Percentiles rank a stretch among this genome's conserved stretches.
Conservation (phyloP, 2,888 invertebrate genomes). For the Corythucha ciliata region DNA sequence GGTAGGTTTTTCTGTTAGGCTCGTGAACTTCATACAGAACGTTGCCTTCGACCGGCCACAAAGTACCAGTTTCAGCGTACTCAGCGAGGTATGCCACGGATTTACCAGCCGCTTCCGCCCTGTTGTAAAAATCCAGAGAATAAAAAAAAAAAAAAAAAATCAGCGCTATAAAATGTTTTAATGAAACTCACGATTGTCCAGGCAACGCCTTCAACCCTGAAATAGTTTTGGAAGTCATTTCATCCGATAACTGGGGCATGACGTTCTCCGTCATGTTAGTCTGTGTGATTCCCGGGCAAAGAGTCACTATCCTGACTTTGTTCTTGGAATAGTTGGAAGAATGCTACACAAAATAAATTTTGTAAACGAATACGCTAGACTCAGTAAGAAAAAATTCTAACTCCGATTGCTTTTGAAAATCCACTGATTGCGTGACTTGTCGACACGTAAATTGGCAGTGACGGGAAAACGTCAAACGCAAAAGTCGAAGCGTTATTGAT, state of each 20-base stretch:
- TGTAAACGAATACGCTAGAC: background rate
- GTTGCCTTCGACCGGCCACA: slow-evolving; percentile 40
- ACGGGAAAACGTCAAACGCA: slow-evolving; percentile 47
- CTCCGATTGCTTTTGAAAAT: slow-evolving; percentile 37
- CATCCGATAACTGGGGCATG: slow-evolving; percentile 16
- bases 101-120: slow-evolving; percentile 33
- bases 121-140: slow-evolving; percentile 12
- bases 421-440: slow-evolving; percentile 46
- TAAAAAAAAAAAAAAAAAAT: background rate
- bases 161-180: background rate
- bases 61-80: slow-evolving; percentile 39
- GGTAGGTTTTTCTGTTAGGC: slow-evolving; percentile 19
- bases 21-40: slow-evolving; percentile 19
- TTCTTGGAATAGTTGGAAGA: slow-evolving; percentile 3
- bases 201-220: slow-evolving; percentile 16
- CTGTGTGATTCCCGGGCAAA: slow-evolving; percentile 24
- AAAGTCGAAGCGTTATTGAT: slow-evolving; percentile 56
- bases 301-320: slow-evolving; percentile 17
- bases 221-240: slow-evolving; percentile 22
- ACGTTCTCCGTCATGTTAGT: too few relatives aligned
- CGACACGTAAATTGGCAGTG: slow-evolving; percentile 50
- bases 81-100: slow-evolving; percentile 40
- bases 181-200: slow-evolving; percentile 19
- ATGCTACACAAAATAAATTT: background rate
- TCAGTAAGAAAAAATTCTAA: too few relatives aligned